phyloP scores from a whole-genome alignment of 2,797 vertebrate species.

The Manis javanica region DNA sequence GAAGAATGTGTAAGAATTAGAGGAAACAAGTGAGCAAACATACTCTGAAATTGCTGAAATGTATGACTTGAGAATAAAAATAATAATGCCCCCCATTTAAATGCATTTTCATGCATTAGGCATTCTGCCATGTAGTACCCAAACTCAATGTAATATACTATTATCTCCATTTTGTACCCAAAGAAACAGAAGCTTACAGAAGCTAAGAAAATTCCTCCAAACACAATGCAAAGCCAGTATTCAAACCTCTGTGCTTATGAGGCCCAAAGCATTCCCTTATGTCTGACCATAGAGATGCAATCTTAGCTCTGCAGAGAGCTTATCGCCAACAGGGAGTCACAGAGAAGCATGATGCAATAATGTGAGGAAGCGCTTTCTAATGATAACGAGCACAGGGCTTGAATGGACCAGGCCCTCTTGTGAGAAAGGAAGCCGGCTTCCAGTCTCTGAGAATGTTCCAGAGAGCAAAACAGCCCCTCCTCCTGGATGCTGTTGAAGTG shows the following conservation, averaged over 20 bases:
- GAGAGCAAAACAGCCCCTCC: background rate
- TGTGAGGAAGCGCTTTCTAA: background rate
- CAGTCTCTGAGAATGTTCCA: rapidly evolving
- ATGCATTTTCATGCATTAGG: background rate
- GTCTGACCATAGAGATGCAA: rapidly evolving
- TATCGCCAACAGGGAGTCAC: background rate
- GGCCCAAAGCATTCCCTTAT: background rate
- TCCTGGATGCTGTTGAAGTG: too few species aligned
- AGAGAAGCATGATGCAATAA: background rate
- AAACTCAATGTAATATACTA: background rate
- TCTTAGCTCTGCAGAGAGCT: background rate
- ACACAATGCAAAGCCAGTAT: background rate
- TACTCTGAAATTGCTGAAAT: background rate
- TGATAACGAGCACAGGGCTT: background rate
- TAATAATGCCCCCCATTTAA: background rate
- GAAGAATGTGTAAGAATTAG: background rate
- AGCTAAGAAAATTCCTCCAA: background rate
- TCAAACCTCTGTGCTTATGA: background rate
- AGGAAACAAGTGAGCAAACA: background rate
- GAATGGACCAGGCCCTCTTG: background rate
- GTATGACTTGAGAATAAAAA: background rate
- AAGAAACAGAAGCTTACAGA: background rate
- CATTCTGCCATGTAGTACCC: too few species aligned
- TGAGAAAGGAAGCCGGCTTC: background rate
- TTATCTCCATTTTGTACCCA: background rate